phyloP scores from a whole-genome alignment of 2,797 vertebrate genomes.

The Heliangelus exortis region DNA sequence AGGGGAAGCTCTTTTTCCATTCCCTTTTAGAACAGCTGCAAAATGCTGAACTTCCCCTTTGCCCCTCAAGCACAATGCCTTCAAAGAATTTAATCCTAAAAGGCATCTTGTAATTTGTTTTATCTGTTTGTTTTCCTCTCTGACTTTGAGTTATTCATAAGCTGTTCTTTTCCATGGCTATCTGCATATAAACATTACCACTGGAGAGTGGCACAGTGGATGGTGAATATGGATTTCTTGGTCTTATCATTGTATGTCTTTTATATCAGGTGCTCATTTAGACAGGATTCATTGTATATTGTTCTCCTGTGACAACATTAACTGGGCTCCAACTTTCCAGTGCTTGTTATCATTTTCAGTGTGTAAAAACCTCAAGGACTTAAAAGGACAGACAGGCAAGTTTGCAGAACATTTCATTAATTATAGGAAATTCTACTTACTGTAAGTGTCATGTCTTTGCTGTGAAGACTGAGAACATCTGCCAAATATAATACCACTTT shows the following conservation, averaged over 20 bases:
- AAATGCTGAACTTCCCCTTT: background rate
- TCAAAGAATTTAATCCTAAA: constrained; percentile 22
- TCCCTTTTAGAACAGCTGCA: background rate
- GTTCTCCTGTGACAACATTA: constrained; percentile 64
- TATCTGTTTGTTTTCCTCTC: constrained; percentile 57
- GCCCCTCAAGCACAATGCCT: background rate
- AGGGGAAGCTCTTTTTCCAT: background rate
- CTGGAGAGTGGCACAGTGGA: constrained; percentile 6
- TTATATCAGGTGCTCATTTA: constrained; percentile 66
- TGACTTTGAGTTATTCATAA: constrained; percentile 51
- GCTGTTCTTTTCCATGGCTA: constrained; percentile 34
- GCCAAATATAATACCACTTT: constrained; percentile 60
- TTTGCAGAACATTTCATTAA: constrained; percentile 69
- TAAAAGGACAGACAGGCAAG: constrained; percentile 59
- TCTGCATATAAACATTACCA: constrained; percentile 55
- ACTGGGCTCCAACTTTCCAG: constrained; percentile 40
- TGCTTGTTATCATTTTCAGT: constrained; percentile 59
- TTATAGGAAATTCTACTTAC: constrained; percentile 64
- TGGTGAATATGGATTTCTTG: constrained; percentile 10
- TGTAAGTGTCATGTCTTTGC: constrained; percentile 61
- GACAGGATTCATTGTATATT: constrained; percentile 62
- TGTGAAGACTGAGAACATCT: constrained; percentile 63
- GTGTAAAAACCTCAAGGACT: constrained; percentile 62
- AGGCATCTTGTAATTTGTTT: constrained; percentile 52
- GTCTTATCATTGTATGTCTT: constrained; percentile 25